These are phyloP conservation scores for Eupeodes latifasciatus DNA, from an alignment of 2,888 invertebrate genomes.

Conservation along the genomic window DNA sequence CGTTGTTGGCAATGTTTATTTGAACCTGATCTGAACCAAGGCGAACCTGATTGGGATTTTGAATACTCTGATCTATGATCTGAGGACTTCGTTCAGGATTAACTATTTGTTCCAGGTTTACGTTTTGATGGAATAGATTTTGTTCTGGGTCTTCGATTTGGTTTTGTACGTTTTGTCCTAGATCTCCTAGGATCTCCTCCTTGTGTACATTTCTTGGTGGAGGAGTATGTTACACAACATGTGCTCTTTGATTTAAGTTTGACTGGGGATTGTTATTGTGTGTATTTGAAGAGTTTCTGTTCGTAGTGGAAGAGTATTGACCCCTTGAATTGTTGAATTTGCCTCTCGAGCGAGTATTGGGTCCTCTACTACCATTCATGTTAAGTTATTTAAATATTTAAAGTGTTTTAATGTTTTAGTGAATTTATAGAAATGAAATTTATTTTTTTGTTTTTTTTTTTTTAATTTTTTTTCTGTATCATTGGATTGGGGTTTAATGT, in stretches of 20 bases:
- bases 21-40: background rate
- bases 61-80: background rate
- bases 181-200: background rate
- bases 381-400: background rate
- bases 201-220: background rate
- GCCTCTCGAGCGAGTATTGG: background rate
- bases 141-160: no score
- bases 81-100: background rate
- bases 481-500: background rate
- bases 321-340: constrained; percentile 7
- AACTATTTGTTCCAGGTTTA: background rate
- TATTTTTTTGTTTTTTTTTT: background rate
- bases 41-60: background rate
- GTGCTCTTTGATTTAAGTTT: background rate
- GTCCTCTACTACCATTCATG: background rate
- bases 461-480: no score
- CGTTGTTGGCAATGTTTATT: background rate
- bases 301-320: background rate
- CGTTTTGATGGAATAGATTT: no score
- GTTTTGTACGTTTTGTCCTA: background rate
- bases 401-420: background rate
- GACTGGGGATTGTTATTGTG: background rate
- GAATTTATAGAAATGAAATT: background rate
- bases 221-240: background rate
- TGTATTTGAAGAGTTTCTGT: background rate